These are phyloP conservation scores for Notamacropus eugenii DNA, from an alignment of 2,797 vertebrate genomes.

Conservation along the genomic window DNA sequence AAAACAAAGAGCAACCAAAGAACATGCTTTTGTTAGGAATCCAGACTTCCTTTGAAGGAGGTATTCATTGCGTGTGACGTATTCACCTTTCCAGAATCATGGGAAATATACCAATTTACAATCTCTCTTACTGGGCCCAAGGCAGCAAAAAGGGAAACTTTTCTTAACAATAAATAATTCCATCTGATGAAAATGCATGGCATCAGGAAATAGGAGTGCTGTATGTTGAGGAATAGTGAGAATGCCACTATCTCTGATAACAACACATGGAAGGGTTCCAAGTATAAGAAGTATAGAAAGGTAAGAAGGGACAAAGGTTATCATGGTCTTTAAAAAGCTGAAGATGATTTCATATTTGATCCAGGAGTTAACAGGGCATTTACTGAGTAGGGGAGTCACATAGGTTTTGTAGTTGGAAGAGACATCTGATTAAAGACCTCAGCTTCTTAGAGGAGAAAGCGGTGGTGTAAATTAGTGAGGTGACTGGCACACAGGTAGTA, in stretches of 20 bases:
- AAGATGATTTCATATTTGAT: neutral
- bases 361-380: neutral
- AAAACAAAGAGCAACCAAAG: neutral
- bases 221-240: neutral
- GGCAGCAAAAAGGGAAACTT: neutral
- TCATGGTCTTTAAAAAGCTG: neutral
- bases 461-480: neutral
- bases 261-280: neutral
- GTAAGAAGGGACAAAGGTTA: neutral
- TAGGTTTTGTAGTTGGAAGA: neutral
- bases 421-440: neutral
- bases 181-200: neutral
- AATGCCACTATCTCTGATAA: neutral
- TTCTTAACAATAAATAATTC: neutral
- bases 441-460: neutral
- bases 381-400: neutral
- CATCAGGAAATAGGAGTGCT: neutral
- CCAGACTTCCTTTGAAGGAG: neutral
- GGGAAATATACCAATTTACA: neutral
- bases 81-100: neutral
- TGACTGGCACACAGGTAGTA: neutral
- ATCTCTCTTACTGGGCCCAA: neutral
- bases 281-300: no score
- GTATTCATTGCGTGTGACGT: neutral
- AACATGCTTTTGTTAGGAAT: neutral